phyloP scores from a whole-genome alignment of 1,140 invertebrate genomes.

The Lerema accius region DNA sequence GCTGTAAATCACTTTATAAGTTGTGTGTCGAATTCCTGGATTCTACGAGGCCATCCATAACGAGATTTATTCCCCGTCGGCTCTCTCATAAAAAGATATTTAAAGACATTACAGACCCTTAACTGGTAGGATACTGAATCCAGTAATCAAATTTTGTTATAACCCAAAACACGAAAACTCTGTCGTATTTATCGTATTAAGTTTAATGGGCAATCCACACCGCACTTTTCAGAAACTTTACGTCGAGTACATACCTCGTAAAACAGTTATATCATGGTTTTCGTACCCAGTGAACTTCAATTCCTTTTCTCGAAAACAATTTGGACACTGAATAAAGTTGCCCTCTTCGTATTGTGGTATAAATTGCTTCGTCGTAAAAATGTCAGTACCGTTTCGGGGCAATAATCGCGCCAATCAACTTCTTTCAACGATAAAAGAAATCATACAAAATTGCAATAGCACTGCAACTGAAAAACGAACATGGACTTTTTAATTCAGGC shows the following conservation, averaged over 20 bases:
- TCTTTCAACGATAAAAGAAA: constrained; percentile 20
- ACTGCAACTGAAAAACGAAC: constrained; percentile 21
- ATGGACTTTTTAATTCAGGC: constrained; percentile 3
- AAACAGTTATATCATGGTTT: constrained; percentile 16
- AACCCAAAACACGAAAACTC: constrained; percentile 21
- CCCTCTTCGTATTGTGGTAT: constrained; percentile 3
- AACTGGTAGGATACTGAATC: too few relatives aligned
- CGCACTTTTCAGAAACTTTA: constrained; percentile 14
- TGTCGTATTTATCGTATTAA: constrained; percentile 26
- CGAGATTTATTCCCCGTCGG: too few relatives aligned
- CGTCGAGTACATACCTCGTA: constrained; percentile 7
- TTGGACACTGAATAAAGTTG: constrained; percentile 17
- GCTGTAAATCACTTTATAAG: too few relatives aligned
- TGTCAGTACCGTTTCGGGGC: constrained; percentile 21
- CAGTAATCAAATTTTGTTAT: constrained; percentile 34
- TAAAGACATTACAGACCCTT: too few relatives aligned
- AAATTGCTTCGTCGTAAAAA: constrained; percentile 29
- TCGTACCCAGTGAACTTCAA: background rate
- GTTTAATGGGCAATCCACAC: too few relatives aligned
- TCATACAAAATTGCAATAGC: constrained; percentile 18
- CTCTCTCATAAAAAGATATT: too few relatives aligned
- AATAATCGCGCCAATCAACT: constrained; percentile 26
- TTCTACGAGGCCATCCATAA: too few relatives aligned
- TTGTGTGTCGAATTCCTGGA: too few relatives aligned
- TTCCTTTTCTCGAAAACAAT: constrained; percentile 1